These are phyloP conservation scores for Tupaia tana DNA, from an alignment of 2,113 vertebrate species.

Conservation along the genomic window DNA sequence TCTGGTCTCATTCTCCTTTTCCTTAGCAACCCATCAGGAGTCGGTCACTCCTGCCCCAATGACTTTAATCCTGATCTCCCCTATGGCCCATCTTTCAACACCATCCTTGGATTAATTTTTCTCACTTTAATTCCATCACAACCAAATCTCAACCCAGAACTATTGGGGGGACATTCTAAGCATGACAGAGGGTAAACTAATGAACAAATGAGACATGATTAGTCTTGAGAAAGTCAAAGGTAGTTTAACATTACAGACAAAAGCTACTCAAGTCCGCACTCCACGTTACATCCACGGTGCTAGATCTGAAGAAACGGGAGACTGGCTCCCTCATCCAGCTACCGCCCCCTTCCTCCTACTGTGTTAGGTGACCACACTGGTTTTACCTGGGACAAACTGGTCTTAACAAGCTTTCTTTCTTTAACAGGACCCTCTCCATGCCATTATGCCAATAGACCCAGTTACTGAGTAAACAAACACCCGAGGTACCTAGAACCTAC, in stretches of 20 bases:
- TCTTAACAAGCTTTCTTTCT: not conserved
- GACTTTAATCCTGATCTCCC: too few relatives aligned
- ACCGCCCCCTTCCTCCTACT: accelerated
- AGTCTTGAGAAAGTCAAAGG: not conserved
- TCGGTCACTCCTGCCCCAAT: too few relatives aligned
- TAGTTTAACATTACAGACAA: not conserved
- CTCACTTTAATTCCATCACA: too few relatives aligned
- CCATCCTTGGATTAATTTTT: too few relatives aligned
- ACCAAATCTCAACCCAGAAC: too few relatives aligned
- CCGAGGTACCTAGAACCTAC: accelerated
- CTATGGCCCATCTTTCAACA: too few relatives aligned
- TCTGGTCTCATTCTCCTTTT: too few relatives aligned
- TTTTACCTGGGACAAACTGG: not conserved
- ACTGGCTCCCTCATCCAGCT: not conserved
- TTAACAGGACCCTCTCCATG: not conserved
- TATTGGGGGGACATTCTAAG: too few relatives aligned
- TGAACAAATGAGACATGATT: not conserved
- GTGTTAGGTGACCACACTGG: not conserved
- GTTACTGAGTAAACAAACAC: not conserved
- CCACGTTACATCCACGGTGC: not conserved
- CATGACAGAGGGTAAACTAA: not conserved
- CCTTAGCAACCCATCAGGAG: too few relatives aligned
- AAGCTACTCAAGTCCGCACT: not conserved
- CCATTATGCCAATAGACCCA: not conserved
- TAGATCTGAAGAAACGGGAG: not conserved